Conservation (phyloP, 2,113 vertebrate genomes). For the Gymnarchus niloticus region DNA sequence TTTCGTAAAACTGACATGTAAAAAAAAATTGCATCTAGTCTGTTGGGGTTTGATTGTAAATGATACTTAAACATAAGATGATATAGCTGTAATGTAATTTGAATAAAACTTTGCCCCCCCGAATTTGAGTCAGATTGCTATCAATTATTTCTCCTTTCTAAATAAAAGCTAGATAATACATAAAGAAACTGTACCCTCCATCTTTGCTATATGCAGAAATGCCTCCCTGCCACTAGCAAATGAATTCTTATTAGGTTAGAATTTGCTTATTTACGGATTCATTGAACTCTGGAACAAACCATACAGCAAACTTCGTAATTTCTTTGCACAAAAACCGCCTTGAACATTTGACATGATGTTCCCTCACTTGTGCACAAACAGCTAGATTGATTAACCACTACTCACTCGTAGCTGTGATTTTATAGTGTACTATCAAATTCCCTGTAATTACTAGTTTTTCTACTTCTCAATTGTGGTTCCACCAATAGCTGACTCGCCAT, state of each 20-base stretch:
- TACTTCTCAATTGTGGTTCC: neutral
- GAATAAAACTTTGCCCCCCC: conserved; percentile 14
- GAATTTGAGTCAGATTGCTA: conserved; percentile 12
- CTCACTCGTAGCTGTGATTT: neutral
- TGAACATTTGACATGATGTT: neutral
- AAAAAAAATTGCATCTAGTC: conserved; percentile 14
- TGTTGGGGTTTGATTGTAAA: conserved; percentile 20
- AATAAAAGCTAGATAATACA: neutral
- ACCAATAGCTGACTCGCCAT: neutral
- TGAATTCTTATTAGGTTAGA: neutral
- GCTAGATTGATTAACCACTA: neutral
- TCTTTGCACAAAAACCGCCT: neutral
- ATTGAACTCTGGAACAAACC: neutral
- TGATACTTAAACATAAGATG: conserved; percentile 20
- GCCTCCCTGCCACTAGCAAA: neutral
- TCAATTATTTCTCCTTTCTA: conserved; percentile 13
- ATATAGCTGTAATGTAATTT: conserved; percentile 22
- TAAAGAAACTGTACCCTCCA: neutral
- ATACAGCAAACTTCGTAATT: neutral
- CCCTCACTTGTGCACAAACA: neutral
- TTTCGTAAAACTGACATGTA: conserved; percentile 15
- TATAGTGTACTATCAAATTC: conserved; percentile 2
- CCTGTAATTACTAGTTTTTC: neutral
- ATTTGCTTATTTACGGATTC: neutral
- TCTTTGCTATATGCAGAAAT: neutral